Conservation (phyloP, 2,888 invertebrate species). For the Caenorhabditis afra region DNA sequence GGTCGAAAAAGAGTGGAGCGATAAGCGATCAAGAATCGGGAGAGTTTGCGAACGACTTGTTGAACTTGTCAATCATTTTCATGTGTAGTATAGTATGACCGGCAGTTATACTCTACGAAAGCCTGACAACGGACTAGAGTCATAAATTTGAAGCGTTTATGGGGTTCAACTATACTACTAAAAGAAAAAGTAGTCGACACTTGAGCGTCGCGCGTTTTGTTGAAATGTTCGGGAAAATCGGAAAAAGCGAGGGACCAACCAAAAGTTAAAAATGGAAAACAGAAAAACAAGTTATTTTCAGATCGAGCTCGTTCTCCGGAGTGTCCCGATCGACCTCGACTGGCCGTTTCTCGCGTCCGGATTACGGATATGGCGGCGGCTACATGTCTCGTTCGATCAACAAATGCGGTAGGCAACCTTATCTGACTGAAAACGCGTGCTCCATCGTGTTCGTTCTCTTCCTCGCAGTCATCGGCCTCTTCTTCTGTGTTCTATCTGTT, state of each 20-base stretch:
- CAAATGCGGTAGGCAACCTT: slow-evolving; percentile 73
- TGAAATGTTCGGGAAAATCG: no score
- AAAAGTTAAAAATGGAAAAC: no score
- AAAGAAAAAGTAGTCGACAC: neutral
- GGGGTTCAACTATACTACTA: slow-evolving; percentile 10
- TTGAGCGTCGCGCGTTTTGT: neutral
- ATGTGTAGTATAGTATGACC: slow-evolving; percentile 41
- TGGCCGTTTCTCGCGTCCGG: slow-evolving; percentile 69
- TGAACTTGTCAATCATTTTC: slow-evolving; percentile 10
- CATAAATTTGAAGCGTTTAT: slow-evolving; percentile 2
- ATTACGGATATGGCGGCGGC: slow-evolving; percentile 78
- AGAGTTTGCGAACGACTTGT: neutral
- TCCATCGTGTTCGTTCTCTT: slow-evolving; percentile 49
- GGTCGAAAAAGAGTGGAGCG: neutral
- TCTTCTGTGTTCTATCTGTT: slow-evolving; percentile 54
- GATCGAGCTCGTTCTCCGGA: slow-evolving; percentile 75
- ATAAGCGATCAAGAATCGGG: slow-evolving; percentile 33
- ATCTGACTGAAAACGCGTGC: slow-evolving; percentile 48
- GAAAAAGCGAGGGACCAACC: neutral
- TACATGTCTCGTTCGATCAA: slow-evolving; percentile 78
- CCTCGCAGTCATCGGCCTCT: slow-evolving; percentile 59
- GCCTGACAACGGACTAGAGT: neutral
- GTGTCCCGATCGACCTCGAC: slow-evolving; percentile 62
- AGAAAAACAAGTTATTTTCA: slow-evolving; percentile 45
- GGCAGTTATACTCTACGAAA: slow-evolving; percentile 10